These are phyloP conservation scores for Pavo muticus DNA, from an alignment of 2,113 vertebrate species.

Conservation along the genomic window DNA sequence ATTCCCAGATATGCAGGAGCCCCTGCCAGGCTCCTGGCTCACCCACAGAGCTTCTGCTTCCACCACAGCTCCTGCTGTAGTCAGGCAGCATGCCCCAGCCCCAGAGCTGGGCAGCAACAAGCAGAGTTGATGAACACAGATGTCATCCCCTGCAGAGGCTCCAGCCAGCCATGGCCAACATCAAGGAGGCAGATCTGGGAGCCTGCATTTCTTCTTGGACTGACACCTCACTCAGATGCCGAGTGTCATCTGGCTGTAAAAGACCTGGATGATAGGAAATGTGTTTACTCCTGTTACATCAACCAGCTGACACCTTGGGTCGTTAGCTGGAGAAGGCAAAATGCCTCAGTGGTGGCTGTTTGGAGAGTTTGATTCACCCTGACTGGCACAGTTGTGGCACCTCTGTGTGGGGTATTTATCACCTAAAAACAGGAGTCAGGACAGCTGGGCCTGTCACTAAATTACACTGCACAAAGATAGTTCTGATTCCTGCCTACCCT, in stretches of 20 bases:
- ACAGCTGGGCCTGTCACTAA: conserved; percentile 53
- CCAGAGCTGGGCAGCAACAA: not conserved
- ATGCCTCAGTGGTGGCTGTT: not conserved
- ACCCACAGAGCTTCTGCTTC: not conserved
- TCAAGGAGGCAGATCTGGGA: not conserved
- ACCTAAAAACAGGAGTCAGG: not conserved
- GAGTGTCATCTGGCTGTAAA: not conserved
- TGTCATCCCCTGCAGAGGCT: not conserved
- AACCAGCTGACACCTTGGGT: not conserved
- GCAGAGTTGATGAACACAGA: not conserved
- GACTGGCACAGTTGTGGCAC: conserved; percentile 11
- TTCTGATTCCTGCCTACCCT: not conserved
- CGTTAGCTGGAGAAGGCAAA: not conserved
- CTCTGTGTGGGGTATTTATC: not conserved
- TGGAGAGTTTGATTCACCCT: not conserved
- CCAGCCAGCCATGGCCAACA: not conserved
- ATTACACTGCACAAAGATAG: not conserved
- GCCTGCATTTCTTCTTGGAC: not conserved
- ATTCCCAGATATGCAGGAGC: not conserved
- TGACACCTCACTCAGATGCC: not conserved
- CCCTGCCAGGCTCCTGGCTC: not conserved
- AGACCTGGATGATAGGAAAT: not conserved
- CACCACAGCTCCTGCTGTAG: accelerated
- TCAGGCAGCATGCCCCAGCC: not conserved
- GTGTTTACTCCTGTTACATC: not conserved